phyloP scores from a whole-genome alignment of 1,140 invertebrate species.

The Dendrolimus punctatus region DNA sequence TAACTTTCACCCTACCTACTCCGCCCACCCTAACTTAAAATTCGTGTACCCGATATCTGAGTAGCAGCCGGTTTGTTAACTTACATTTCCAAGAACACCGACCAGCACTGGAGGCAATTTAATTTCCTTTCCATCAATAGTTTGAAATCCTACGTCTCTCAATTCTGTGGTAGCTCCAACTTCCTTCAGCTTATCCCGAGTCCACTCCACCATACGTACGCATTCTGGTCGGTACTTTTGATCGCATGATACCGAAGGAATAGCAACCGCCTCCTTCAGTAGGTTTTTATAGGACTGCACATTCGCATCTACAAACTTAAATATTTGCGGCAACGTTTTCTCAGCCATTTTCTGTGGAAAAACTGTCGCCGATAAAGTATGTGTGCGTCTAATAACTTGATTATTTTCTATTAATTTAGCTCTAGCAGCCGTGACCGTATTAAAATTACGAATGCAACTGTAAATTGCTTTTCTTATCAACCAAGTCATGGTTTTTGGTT shows the following conservation, averaged over 20 bases:
- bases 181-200: slow-evolving; percentile 79
- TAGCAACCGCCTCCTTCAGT: slow-evolving; percentile 90
- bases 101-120: slow-evolving; percentile 91
- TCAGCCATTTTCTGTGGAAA: slow-evolving; percentile 44
- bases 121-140: slow-evolving; percentile 81
- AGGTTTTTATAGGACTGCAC: slow-evolving; percentile 84
- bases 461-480: slow-evolving; percentile 15
- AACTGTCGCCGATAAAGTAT: slow-evolving; percentile 16
- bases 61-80: slow-evolving; percentile 12
- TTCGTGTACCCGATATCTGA: too few relatives aligned
- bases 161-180: slow-evolving; percentile 85
- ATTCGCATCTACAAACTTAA: slow-evolving; percentile 86
- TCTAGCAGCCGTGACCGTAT: slow-evolving; percentile 24
- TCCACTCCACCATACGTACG: slow-evolving; percentile 82
- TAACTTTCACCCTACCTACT: too few relatives aligned
- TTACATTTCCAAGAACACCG: slow-evolving; percentile 83
- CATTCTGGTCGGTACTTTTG: slow-evolving; percentile 84
- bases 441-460: slow-evolving; percentile 21
- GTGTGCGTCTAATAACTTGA: too few relatives aligned
- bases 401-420: background rate
- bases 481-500: slow-evolving; percentile 15
- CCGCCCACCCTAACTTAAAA: too few relatives aligned
- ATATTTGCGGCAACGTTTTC: slow-evolving; percentile 52
- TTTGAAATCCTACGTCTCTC: slow-evolving; percentile 86
- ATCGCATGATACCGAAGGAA: slow-evolving; percentile 96